phyloP scores from a whole-genome alignment of 2,888 invertebrate species.

The Agonopterix alstromeriana region DNA sequence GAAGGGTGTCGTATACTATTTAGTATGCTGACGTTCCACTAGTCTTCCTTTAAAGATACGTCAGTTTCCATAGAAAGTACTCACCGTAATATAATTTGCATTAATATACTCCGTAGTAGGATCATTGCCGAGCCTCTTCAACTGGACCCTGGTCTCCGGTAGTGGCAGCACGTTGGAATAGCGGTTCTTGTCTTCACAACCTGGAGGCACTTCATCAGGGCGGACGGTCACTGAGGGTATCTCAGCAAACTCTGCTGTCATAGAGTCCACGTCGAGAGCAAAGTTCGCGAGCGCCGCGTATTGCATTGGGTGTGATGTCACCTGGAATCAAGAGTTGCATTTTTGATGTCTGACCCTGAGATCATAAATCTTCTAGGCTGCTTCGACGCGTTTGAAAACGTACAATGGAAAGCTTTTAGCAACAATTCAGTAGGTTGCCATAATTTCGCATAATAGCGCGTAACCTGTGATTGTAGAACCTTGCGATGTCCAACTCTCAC shows the following conservation, averaged over 20 bases:
- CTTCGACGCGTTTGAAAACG: not conserved
- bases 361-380: not conserved
- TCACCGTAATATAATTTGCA: slow-evolving; percentile 93
- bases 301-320: slow-evolving; percentile 85
- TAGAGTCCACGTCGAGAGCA: slow-evolving; percentile 81
- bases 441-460: slow-evolving; percentile 91
- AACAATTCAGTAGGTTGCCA: slow-evolving; percentile 83
- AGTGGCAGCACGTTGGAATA: slow-evolving; percentile 97
- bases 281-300: slow-evolving; percentile 87
- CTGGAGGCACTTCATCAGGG: slow-evolving; percentile 89
- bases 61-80: slow-evolving; percentile 26
- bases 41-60: no score
- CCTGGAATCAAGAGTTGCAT: slow-evolving; percentile 34
- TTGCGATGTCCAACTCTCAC: slow-evolving; percentile 89
- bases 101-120: slow-evolving; percentile 94
- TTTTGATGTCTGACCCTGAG: not conserved
- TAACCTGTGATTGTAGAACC: slow-evolving; percentile 76
- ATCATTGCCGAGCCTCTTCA: slow-evolving; percentile 83
- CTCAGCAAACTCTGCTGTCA: slow-evolving; percentile 88
- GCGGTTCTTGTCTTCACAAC: slow-evolving; percentile 92
- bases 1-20: no score
- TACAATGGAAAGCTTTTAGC: no score
- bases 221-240: slow-evolving; percentile 87
- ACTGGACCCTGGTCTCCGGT: slow-evolving; percentile 91
- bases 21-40: no score